Percentiles rank a stretch among this genome's conserved stretches.
Evolutionary conservation across 1,140 invertebrate species (phyloP).

Genomic region (Argopecten irradians): DNA sequence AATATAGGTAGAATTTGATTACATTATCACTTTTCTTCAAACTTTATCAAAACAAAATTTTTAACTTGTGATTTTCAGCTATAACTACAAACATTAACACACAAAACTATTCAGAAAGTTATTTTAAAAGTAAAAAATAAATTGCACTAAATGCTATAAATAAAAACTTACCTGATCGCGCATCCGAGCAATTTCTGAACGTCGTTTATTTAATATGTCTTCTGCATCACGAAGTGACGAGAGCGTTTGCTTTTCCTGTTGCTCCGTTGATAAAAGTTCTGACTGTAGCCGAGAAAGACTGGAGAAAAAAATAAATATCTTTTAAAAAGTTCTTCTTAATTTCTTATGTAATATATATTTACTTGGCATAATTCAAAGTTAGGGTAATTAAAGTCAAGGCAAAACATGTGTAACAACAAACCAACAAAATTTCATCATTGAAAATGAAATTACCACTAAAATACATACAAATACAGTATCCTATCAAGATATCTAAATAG

Average conservation of each 20-base stretch:
- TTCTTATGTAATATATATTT: not conserved
- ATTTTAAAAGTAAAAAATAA: not conserved
- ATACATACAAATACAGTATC: not conserved
- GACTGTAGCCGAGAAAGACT: constrained; percentile 65
- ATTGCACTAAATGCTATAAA: not conserved
- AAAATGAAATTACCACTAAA: too few relatives aligned
- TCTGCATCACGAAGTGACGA: constrained; percentile 67
- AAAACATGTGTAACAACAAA: not conserved
- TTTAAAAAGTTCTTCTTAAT: not conserved
- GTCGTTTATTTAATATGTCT: constrained; percentile 64
- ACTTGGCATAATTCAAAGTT: not conserved
- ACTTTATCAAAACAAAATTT: not conserved
- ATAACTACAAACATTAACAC: not conserved
- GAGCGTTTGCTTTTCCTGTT: constrained; percentile 68
- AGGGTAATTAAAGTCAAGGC: not conserved
- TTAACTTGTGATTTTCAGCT: not conserved
- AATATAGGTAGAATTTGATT: not conserved
- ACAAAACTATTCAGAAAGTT: not conserved
- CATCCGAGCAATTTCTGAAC: constrained; percentile 65
- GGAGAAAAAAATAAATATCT: constrained; percentile 40
- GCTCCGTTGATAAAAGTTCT: constrained; percentile 61
- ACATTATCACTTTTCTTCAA: not conserved
- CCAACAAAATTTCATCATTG: not conserved
- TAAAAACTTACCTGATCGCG: constrained; percentile 65
- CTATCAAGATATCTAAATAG: too few relatives aligned